Evolutionary conservation across 2,888 invertebrate species (phyloP), one percentile per base, ranked within the genome.

Genomic region (Lucinisca nassula): DNA sequence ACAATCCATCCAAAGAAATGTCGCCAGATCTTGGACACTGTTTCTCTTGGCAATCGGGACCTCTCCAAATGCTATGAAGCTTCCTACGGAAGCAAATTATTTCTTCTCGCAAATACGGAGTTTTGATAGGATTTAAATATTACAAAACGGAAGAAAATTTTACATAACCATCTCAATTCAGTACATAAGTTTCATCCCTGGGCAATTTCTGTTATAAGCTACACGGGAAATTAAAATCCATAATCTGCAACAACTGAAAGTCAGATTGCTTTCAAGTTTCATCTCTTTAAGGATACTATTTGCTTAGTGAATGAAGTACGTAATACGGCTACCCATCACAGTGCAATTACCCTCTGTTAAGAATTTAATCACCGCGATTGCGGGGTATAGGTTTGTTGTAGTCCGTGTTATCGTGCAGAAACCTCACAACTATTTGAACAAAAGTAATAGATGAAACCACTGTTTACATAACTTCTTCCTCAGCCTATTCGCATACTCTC

Each of bases 371-470:
- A 35, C 67, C 21, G 35, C 17, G 67, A 67, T 67, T 67, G 67
- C 17, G 67, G 35, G 67, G n/a, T 67, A 67, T 67, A 67, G 35
- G 67, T 67, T 67, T 67, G 67, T 67, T 67, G 67, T 67, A 67
- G 35, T 35, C 32, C 14, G n/a, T 32, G 3, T 67, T 67, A 67
- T 67, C 67, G 17, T 35, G 17, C 35, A 35, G 35, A 67, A 67
- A 32, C 67, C 17, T 67, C 67, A 67, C 67, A 35, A 17, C 21
- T 67, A 35, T 67, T 67, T 67, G 35, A 67, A 67, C 67, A 67
- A 24, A 67, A 35, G n/a, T 35, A 67, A 67, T 35, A 67, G 67
- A 67, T 67, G 67, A 21, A 55, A 30, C 35, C 14, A 21, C 10
- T 67, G 35, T 67, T 67, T 67, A 35, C 21, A 67, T 21, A 35